Evolutionary conservation across 1,140 invertebrate species (phyloP).

Genomic region (Doryteuthis pealeii): DNA sequence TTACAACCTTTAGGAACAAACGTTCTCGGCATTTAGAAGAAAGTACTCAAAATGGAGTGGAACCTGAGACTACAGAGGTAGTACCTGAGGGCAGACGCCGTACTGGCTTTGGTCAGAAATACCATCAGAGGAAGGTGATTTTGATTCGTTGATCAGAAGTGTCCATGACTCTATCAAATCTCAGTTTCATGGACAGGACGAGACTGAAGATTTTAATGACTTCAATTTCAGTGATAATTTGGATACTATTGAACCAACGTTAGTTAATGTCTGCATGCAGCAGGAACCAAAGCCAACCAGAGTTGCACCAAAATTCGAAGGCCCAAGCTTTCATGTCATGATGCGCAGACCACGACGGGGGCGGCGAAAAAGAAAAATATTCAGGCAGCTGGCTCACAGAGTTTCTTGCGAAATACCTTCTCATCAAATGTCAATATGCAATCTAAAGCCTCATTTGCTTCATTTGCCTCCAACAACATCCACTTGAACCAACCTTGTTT

Average conservation of each 20-base stretch:
- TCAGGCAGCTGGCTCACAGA: background rate
- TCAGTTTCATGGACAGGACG: constrained; percentile 45
- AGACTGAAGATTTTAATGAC: constrained; percentile 39
- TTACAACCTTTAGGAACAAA: background rate
- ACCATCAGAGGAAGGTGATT: constrained; percentile 37
- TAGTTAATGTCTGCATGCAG: constrained; percentile 17
- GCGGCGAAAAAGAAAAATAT: constrained; percentile 36
- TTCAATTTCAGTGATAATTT: constrained; percentile 41
- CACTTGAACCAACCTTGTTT: background rate
- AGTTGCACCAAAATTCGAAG: constrained; percentile 36
- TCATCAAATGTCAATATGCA: constrained; percentile 1
- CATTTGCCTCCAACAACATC: constrained; percentile 17
- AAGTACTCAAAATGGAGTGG: background rate
- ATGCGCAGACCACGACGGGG: constrained; percentile 44
- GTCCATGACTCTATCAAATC: constrained; percentile 54
- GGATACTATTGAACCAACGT: constrained; percentile 34
- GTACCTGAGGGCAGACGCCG: background rate
- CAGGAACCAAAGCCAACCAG: constrained; percentile 29
- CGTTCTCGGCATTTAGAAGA: constrained; percentile 7
- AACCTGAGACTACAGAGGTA: background rate
- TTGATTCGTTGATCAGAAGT: constrained; percentile 51
- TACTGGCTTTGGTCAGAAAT: background rate
- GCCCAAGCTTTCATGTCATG: constrained; percentile 53
- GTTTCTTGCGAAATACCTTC: background rate
- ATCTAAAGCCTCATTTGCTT: background rate